Evolutionary conservation across 2,113 vertebrate species (phyloP).

Genomic region (Sorex araneus): DNA sequence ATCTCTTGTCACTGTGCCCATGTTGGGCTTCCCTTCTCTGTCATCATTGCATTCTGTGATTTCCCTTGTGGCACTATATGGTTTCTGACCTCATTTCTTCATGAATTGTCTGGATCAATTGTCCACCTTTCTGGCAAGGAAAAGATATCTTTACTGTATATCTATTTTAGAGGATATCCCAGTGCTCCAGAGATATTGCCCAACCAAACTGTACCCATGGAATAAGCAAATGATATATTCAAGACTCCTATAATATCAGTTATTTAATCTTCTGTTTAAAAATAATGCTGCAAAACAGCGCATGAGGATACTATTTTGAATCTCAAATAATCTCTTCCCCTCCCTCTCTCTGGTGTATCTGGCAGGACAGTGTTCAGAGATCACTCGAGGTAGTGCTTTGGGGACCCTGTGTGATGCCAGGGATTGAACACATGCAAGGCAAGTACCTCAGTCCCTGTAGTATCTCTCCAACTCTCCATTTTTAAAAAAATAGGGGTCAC

Average conservation of each 20-base stretch:
- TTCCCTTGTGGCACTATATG: neutral
- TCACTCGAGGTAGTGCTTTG: too few relatives aligned
- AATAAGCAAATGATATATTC: slow-evolving; percentile 16
- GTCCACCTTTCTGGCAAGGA: neutral
- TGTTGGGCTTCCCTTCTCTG: neutral
- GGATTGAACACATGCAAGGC: too few relatives aligned
- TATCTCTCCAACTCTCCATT: too few relatives aligned
- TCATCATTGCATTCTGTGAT: neutral
- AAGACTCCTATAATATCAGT: neutral
- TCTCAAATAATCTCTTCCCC: neutral
- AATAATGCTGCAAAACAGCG: slow-evolving; percentile 28
- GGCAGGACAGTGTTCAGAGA: too few relatives aligned
- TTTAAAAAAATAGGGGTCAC: too few relatives aligned
- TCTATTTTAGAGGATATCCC: neutral
- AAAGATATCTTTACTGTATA: slow-evolving; percentile 33
- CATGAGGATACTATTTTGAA: slow-evolving; percentile 45
- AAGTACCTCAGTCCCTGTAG: too few relatives aligned
- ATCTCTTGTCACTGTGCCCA: neutral
- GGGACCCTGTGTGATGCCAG: too few relatives aligned
- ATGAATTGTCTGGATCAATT: slow-evolving; percentile 45
- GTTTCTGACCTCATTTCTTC: slow-evolving; percentile 50
- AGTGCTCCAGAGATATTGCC: neutral
- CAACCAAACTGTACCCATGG: slow-evolving; percentile 16
- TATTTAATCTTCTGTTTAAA: slow-evolving; percentile 62
- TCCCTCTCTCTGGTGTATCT: too few relatives aligned